Conservation (phyloP, 92 coral and sea anemone genomes). For the Montipora capitata region DNA sequence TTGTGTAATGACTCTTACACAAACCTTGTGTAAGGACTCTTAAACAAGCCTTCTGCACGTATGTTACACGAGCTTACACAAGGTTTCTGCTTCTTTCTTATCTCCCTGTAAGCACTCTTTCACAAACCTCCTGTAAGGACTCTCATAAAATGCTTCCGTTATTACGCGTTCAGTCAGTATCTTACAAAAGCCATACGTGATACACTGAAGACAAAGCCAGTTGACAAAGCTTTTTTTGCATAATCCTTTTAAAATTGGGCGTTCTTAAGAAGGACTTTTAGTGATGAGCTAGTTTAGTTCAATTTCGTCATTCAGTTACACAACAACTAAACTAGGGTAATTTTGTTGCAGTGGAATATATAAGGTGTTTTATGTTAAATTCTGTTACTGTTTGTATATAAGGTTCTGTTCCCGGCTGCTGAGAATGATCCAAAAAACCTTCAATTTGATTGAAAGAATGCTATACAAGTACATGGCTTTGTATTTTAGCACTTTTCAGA, state of each 20-base stretch:
- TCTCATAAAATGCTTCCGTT: not conserved
- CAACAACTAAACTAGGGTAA: conserved; percentile 5
- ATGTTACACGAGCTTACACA: too few relatives aligned
- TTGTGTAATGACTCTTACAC: too few relatives aligned
- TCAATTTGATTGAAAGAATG: not conserved
- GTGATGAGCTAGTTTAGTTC: not conserved
- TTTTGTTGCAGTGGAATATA: conserved; percentile 1
- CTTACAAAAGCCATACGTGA: not conserved
- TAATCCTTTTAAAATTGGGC: not conserved
- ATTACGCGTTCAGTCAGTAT: not conserved
- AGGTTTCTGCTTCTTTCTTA: not conserved
- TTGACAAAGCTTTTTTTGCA: too few relatives aligned
- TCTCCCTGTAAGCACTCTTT: not conserved
- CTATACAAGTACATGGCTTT: conserved; percentile 5
- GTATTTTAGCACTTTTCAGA: conserved; percentile 15
- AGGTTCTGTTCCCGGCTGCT: not conserved
- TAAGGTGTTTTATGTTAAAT: not conserved
- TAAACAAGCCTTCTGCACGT: too few relatives aligned
- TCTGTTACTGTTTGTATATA: not conserved
- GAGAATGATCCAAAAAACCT: not conserved
- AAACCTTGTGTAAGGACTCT: too few relatives aligned
- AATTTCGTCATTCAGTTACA: not conserved
- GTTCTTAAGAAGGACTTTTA: not conserved
- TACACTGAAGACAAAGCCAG: too few relatives aligned
- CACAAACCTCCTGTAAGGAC: not conserved